phyloP scores from a whole-genome alignment of 2,888 invertebrate genomes.

The Linnaemya vulpina region DNA sequence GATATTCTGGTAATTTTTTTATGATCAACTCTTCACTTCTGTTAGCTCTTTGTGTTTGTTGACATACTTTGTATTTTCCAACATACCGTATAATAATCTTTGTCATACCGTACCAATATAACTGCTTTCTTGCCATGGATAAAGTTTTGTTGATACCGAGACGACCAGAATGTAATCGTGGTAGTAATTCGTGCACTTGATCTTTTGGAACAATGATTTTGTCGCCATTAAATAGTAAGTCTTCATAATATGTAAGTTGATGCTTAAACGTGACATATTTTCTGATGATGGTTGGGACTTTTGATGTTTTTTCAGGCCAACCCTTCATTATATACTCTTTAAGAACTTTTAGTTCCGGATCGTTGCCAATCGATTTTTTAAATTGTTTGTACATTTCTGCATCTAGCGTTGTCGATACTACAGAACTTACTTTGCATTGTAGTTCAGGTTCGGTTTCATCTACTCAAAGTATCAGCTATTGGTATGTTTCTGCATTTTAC shows the following conservation, averaged over 20 bases:
- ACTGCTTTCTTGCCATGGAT: too few species aligned
- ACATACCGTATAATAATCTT: too few species aligned
- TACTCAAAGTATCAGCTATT: conserved; percentile 70
- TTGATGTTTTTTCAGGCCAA: conserved; percentile 22
- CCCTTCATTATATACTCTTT: conserved; percentile 11
- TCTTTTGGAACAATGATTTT: conserved; percentile 33
- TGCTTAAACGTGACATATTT: conserved; percentile 21
- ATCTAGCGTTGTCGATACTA: conserved; percentile 22
- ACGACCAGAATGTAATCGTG: conserved; percentile 15
- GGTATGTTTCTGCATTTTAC: conserved; percentile 74
- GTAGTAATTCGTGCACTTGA: conserved; percentile 6
- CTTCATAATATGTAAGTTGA: conserved; percentile 28
- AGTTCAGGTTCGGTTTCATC: conserved; percentile 24
- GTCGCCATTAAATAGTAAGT: conserved; percentile 24
- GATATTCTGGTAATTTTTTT: conserved; percentile 7
- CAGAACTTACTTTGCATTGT: conserved; percentile 14
- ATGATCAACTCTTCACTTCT: neutral
- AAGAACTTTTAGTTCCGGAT: conserved; percentile 33
- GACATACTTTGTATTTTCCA: too few species aligned
- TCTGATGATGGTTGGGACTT: conserved; percentile 23
- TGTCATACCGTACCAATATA: neutral
- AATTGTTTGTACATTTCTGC: conserved; percentile 21
- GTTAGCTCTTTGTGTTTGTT: neutral
- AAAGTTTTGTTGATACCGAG: conserved; percentile 8
- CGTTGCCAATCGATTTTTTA: conserved; percentile 27